Base-by-base conservation (phyloP, 2,888 invertebrate genomes). In the Lasioglossum oenotherae region DNA sequence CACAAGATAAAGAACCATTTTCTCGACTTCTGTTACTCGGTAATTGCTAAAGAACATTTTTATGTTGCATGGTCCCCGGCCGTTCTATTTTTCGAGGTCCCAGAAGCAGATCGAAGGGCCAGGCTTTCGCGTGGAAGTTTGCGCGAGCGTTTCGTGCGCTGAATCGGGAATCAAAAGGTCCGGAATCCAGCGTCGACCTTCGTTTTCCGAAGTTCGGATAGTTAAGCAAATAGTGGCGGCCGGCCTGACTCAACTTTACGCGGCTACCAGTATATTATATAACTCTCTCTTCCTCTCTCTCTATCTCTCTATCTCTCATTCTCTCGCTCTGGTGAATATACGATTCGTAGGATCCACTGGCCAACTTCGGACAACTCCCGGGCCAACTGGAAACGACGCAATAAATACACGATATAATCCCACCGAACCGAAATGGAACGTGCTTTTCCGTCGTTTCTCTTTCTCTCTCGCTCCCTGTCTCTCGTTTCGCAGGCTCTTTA, bases 371-470 rank as follows among this genome's bases (percentile, higher is more conserved):
- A 35, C 53, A 71, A 84, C 60, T 49, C 19, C 27, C 23, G 44
- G 4, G 16, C 27, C 27, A 49, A 38, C 41, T 71, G 49, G 23
- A 60, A 75, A 38, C 71, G 35, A 23, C 44, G 78, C 78, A 71
- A 84, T 78, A 78, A 84, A 84, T 82, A 74, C 74, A 53, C 75
- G 75, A 83, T 80, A 80, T 80, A 76, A 83, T 75, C 72, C 80
- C 31, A 60, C 49, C 60, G 71, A 64, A 35, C 46, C 60, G 72
- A 79, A 82, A 82, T 60, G 82, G 75, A 80, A 74, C 82, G 74
- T 82, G 80, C 41, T 73, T 41, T 73, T 16, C 46, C 57, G 57
- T 27, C 23, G 35, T 19, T 31, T 8, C 16, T 8, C 35, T 6
- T 6, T 27, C 41, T 35, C 35, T 27, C 57, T n/a, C 57, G 12